Evolutionary conservation across 2,888 invertebrate species (phyloP).

Genomic region (Pammene fasciana): DNA sequence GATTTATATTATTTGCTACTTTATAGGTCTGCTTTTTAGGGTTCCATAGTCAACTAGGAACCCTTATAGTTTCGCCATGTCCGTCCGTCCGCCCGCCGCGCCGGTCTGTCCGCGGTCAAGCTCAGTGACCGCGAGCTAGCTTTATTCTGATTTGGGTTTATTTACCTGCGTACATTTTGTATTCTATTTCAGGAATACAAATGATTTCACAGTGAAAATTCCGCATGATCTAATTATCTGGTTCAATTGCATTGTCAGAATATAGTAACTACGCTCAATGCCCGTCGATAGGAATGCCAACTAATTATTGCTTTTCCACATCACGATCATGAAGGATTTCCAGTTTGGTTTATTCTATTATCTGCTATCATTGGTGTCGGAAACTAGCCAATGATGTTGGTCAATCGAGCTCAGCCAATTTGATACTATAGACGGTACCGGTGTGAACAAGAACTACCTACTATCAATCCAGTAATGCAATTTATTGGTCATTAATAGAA

Average conservation of each 20-base stretch:
- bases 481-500: no score
- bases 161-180: neutral
- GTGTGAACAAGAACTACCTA: neutral
- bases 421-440: neutral
- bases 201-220: neutral
- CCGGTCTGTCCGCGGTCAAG: no score
- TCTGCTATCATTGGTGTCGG: no score
- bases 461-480: neutral
- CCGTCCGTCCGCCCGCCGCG: no score
- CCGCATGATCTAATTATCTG: neutral
- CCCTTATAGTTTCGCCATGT: no score
- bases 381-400: neutral
- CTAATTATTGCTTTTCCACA: neutral
- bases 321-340: neutral
- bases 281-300: neutral
- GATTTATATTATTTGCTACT: no score
- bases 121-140: no score
- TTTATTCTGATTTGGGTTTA: no score
- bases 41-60: no score
- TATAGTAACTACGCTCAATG: neutral
- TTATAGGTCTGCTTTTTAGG: no score
- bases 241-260: neutral
- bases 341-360: neutral
- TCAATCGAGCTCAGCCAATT: slow-evolving; percentile 3
- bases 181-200: neutral